A percentile compares a stretch with the other conserved stretches of the same genome.
Evolutionary conservation across 2,797 vertebrate genomes (phyloP).

Genomic region (Tapera naevia): DNA sequence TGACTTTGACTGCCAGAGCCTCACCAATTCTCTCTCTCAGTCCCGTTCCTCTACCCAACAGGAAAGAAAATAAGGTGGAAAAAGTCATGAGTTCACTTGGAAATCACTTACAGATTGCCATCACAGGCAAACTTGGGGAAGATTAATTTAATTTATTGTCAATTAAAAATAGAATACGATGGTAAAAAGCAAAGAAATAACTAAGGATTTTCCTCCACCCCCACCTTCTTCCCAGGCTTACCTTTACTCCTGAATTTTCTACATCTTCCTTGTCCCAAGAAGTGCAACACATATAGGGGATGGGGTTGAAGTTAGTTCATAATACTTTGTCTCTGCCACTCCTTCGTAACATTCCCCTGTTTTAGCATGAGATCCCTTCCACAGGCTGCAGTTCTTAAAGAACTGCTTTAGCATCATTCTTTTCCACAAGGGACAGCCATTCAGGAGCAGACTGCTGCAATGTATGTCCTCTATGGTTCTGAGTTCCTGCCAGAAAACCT

Average conservation of each 20-base stretch:
- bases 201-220: accelerated
- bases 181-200: not conserved
- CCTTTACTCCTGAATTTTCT: not conserved
- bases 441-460: not conserved
- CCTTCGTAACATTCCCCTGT: not conserved
- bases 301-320: not conserved
- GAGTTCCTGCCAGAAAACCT: not conserved
- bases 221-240: not conserved
- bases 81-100: not conserved
- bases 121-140: not conserved
- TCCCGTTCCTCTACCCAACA: not conserved
- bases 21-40: accelerated
- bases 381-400: not conserved
- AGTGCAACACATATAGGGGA: not conserved
- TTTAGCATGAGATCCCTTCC: not conserved
- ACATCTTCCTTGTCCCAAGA: accelerated
- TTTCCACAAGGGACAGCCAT: not conserved
- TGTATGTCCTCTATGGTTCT: accelerated
- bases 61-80: not conserved
- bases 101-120: not conserved
- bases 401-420: no score
- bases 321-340: not conserved
- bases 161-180: not conserved
- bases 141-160: not conserved
- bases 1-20: not conserved